Conservation (phyloP, 2,888 invertebrate genomes). For the Microplitis manilae region DNA sequence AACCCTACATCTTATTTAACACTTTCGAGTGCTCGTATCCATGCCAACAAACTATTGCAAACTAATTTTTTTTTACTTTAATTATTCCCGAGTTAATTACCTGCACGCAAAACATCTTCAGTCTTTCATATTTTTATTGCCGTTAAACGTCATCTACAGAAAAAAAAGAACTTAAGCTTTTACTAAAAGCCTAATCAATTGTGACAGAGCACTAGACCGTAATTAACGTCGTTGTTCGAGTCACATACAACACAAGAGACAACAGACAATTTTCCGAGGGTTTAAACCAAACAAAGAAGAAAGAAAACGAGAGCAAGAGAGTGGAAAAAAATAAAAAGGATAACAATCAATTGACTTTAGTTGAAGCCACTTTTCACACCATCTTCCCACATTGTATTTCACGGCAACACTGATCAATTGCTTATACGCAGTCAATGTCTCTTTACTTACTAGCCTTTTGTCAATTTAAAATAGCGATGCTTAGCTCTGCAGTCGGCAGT, state of each 20-base stretch:
- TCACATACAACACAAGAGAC: conserved; percentile 32
- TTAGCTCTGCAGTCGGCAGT: background rate
- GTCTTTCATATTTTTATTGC: conserved; percentile 17
- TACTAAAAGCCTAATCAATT: conserved; percentile 48
- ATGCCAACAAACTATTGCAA: too few relatives aligned
- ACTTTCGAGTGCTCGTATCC: too few relatives aligned
- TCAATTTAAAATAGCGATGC: background rate
- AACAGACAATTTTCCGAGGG: conserved; percentile 18
- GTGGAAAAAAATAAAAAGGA: conserved; percentile 31
- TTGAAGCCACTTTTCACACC: conserved; percentile 30
- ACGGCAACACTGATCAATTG: conserved; percentile 43
- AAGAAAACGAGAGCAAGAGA: background rate
- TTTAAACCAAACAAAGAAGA: background rate
- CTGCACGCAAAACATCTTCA: background rate
- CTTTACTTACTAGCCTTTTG: background rate
- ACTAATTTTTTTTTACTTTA: too few relatives aligned
- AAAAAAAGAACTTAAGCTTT: background rate
- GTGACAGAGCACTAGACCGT: conserved; percentile 46
- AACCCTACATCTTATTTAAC: background rate
- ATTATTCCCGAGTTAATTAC: too few relatives aligned
- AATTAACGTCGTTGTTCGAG: conserved; percentile 45
- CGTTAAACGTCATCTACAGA: background rate
- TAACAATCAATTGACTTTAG: conserved; percentile 44
- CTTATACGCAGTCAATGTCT: conserved; percentile 22
- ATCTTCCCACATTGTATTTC: background rate